phyloP scores from a whole-genome alignment of 2,888 invertebrate genomes.

The Polylopha cassiicola region DNA sequence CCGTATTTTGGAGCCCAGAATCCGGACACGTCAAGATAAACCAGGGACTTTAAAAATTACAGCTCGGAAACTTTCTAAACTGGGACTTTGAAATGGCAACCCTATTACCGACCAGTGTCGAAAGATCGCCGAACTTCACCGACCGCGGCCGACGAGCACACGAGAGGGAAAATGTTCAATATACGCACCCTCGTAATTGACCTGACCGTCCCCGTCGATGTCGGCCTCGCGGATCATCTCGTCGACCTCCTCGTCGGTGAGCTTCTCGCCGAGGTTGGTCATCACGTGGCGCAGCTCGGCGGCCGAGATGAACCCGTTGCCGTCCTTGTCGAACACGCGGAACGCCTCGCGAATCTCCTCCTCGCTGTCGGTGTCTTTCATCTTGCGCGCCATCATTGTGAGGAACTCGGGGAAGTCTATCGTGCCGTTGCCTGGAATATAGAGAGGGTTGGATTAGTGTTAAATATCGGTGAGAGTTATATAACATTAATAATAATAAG shows the following conservation, averaged over 20 bases:
- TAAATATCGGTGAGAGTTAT: too few species aligned
- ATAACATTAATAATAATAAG: too few species aligned
- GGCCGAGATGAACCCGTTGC: constrained; percentile 99
- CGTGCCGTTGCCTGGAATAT: constrained; percentile 94
- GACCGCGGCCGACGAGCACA: not conserved
- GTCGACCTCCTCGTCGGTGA: constrained; percentile 99
- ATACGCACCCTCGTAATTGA: constrained; percentile 94
- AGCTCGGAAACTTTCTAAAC: too few species aligned
- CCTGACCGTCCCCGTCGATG: constrained; percentile 99
- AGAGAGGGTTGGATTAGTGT: not conserved
- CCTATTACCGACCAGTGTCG: too few species aligned
- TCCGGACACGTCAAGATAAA: too few species aligned
- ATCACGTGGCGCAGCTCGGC: constrained; percentile 99
- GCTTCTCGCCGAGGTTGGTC: constrained; percentile 99
- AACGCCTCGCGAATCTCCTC: constrained; percentile 99
- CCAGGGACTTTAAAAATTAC: too few species aligned
- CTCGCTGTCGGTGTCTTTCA: constrained; percentile 99
- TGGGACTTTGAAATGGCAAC: too few species aligned
- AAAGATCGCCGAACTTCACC: not conserved
- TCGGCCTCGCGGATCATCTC: constrained; percentile 99
- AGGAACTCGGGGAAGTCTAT: constrained; percentile 99
- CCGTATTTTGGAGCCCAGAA: too few species aligned
- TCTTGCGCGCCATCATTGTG: constrained; percentile 99
- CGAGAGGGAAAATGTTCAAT: not conserved
- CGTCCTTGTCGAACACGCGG: constrained; percentile 99